phyloP scores from a whole-genome alignment of 2,888 invertebrate genomes.

The Tiliacea citrago region DNA sequence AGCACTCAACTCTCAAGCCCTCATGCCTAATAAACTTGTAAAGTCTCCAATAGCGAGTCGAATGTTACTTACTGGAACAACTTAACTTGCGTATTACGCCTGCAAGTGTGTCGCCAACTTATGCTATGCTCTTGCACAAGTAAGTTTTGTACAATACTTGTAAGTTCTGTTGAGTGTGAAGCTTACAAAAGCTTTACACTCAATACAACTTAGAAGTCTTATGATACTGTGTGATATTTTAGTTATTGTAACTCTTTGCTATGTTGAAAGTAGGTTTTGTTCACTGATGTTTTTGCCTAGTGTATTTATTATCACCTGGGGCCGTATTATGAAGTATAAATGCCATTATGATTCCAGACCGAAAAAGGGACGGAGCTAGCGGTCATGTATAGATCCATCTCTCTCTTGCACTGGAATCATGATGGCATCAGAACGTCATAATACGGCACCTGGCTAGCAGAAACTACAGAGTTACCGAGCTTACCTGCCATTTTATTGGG shows the following conservation, averaged over 20 bases:
- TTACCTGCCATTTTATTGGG: neutral
- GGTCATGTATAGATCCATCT: no score
- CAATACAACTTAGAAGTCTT: slow-evolving; percentile 4
- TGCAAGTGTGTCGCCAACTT: slow-evolving; percentile 28
- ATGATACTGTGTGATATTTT: slow-evolving; percentile 20
- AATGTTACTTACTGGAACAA: slow-evolving; percentile 29
- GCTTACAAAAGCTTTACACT: neutral
- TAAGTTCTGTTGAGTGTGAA: slow-evolving; percentile 20
- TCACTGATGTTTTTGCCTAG: neutral
- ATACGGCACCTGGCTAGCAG: neutral
- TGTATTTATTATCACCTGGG: no score
- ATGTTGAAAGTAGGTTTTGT: no score
- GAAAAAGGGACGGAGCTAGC: no score
- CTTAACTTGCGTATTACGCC: slow-evolving; percentile 33
- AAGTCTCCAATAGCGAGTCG: slow-evolving; percentile 23
- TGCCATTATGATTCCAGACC: no score
- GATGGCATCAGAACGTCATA: no score
- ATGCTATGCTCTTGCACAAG: slow-evolving; percentile 33
- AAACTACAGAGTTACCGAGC: no score
- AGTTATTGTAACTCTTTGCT: slow-evolving; percentile 5
- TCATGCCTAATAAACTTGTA: slow-evolving; percentile 34
- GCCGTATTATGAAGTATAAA: no score
- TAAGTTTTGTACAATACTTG: slow-evolving; percentile 27
- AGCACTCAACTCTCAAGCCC: neutral
- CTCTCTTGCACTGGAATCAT: no score